Evolutionary conservation across 2,888 invertebrate genomes (phyloP).

Genomic region (Dendrolimus pini): DNA sequence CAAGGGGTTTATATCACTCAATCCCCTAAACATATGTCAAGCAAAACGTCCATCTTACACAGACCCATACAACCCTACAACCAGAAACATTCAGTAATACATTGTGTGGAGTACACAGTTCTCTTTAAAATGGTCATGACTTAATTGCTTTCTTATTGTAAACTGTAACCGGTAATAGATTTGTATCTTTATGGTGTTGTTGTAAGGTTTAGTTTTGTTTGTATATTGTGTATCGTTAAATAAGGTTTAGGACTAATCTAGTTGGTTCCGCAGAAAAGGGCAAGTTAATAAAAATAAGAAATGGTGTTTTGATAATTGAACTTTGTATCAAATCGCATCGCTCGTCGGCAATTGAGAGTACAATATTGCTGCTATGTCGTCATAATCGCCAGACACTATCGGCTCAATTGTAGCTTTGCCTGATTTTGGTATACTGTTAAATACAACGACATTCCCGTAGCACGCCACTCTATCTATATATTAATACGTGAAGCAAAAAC

Average conservation of each 20-base stretch:
- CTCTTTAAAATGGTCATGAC: slow-evolving; percentile 13
- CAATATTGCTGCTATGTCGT: too few relatives aligned
- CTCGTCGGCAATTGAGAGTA: too few relatives aligned
- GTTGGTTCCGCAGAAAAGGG: background rate
- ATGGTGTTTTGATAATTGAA: background rate
- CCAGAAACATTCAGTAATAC: slow-evolving; percentile 3
- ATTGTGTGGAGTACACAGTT: slow-evolving; percentile 10
- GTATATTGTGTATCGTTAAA: background rate
- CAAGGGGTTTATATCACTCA: slow-evolving; percentile 67
- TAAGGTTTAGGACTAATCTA: background rate
- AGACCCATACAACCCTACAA: slow-evolving; percentile 18
- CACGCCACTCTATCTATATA: too few relatives aligned
- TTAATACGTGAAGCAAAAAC: too few relatives aligned
- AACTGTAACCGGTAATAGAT: slow-evolving; percentile 8
- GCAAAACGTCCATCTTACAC: slow-evolving; percentile 23
- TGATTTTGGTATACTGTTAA: too few relatives aligned
- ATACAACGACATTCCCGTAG: too few relatives aligned
- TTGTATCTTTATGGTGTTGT: slow-evolving; percentile 8
- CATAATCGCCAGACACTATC: too few relatives aligned
- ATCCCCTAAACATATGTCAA: slow-evolving; percentile 69
- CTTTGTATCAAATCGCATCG: background rate
- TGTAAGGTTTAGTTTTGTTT: slow-evolving; percentile 8
- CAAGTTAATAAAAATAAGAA: background rate
- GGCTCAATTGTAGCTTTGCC: too few relatives aligned
- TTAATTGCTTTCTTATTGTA: slow-evolving; percentile 19